Conservation (phyloP, 2,888 invertebrate genomes). For the Agrypnus murinus region DNA sequence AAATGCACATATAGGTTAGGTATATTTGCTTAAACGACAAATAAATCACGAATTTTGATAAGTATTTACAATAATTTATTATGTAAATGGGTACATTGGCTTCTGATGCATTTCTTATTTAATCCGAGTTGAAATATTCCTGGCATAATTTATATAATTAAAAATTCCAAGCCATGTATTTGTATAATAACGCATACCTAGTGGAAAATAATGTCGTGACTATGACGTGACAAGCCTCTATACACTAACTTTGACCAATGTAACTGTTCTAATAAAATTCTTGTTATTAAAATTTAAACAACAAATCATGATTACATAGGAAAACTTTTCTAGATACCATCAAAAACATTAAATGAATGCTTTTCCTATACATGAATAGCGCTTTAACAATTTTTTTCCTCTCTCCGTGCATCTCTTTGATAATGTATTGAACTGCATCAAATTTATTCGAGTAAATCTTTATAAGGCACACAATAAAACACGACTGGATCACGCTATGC, state of each 20-base stretch:
- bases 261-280: slow-evolving; percentile 5
- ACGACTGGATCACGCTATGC: slow-evolving; percentile 6
- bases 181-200: neutral
- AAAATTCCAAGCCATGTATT: slow-evolving; percentile 2
- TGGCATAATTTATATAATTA: slow-evolving; percentile 1
- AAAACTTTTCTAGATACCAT: slow-evolving; percentile 18
- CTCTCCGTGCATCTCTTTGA: slow-evolving; percentile 16
- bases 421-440: slow-evolving; percentile 27
- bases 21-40: neutral
- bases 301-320: neutral
- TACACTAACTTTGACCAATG: neutral
- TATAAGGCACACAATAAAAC: slow-evolving; percentile 21
- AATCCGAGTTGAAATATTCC: slow-evolving; percentile 3
- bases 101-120: slow-evolving; percentile 22
- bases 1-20: slow-evolving; percentile 11
- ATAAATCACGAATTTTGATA: slow-evolving; percentile 9
- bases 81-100: neutral
- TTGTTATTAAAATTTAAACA: slow-evolving; percentile 7
- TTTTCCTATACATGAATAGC: slow-evolving; percentile 3
- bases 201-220: slow-evolving; percentile 7
- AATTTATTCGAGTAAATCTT: slow-evolving; percentile 25
- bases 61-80: slow-evolving; percentile 8
- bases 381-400: neutral
- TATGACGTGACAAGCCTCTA: slow-evolving; percentile 15
- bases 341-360: slow-evolving; percentile 6